A percentile compares a stretch with the other conserved stretches of the same genome.
These are phyloP conservation scores for Serinus canaria DNA, from an alignment of 2,113 vertebrate genomes.

Conservation along the genomic window DNA sequence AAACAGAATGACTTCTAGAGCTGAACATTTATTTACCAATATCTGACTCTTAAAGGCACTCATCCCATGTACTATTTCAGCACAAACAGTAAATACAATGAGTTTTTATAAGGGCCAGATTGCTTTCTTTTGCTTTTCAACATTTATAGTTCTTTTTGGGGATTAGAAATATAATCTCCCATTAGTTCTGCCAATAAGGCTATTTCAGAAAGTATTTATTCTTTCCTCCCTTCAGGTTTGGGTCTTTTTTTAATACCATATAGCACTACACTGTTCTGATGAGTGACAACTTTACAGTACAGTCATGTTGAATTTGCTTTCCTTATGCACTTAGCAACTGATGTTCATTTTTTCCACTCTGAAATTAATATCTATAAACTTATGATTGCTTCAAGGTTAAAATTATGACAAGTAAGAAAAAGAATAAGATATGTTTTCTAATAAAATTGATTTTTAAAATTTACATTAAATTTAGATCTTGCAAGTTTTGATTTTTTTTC, in stretches of 20 bases:
- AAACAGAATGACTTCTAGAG: not conserved
- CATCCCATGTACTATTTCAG: not conserved
- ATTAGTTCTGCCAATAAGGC: not conserved
- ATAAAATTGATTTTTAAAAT: not conserved
- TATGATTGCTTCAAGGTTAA: not conserved
- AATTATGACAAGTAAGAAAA: not conserved
- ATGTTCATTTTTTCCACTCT: not conserved
- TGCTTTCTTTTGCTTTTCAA: slow-evolving; percentile 26
- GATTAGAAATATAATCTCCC: not conserved
- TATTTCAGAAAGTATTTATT: not conserved
- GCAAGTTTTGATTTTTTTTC: not conserved
- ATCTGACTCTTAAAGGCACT: not conserved
- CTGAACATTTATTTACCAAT: not conserved
- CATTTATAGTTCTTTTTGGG: not conserved
- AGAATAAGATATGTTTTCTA: not conserved
- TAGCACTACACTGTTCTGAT: not conserved
- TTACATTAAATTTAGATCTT: not conserved
- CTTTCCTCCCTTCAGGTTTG: not conserved
- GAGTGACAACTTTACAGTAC: not conserved
- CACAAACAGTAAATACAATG: fast-evolving
- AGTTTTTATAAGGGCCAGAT: not conserved
- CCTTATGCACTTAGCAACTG: not conserved
- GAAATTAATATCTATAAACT: not conserved
- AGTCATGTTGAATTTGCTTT: not conserved
- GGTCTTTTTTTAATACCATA: not conserved